These are phyloP conservation scores for Macropodus opercularis DNA, from an alignment of 2,797 vertebrate species.

Conservation along the genomic window DNA sequence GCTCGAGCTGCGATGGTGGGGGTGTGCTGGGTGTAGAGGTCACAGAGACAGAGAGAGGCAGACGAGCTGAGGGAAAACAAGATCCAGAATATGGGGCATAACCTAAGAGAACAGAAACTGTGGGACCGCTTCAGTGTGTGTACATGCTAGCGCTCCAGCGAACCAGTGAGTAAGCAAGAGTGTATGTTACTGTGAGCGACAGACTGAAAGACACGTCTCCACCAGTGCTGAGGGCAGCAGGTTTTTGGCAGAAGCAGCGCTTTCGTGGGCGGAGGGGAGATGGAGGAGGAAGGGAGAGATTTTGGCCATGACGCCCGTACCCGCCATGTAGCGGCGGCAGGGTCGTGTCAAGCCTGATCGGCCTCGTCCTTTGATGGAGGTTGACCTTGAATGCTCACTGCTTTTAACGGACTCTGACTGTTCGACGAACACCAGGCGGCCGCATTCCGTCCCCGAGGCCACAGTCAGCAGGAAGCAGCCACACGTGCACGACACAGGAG, in stretches of 20 bases:
- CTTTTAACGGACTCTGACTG: conserved; percentile 46
- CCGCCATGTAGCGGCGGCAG: conserved; percentile 40
- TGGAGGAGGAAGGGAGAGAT: background rate
- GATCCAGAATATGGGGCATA: conserved; percentile 9
- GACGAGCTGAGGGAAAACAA: conserved; percentile 4
- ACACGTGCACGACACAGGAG: conserved; percentile 18
- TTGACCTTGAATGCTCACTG: conserved; percentile 58
- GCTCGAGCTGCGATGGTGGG: conserved; percentile 12
- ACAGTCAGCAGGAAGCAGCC: conserved; percentile 15
- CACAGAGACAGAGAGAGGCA: conserved; percentile 19
- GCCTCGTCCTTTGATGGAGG: conserved; percentile 49
- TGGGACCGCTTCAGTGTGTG: conserved; percentile 1
- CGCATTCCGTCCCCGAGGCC: conserved; percentile 32
- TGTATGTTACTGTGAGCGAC: conserved; percentile 40
- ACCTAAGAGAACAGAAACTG: conserved; percentile 12
- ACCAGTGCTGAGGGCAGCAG: conserved; percentile 59
- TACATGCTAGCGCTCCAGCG: conserved; percentile 8
- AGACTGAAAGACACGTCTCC: conserved; percentile 45
- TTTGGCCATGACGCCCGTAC: conserved; percentile 24
- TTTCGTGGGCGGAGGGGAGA: conserved; percentile 27
- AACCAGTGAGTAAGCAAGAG: conserved; percentile 50
- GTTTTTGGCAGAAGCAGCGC: conserved; percentile 59
- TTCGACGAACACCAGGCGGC: conserved; percentile 15
- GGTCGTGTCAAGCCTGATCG: conserved; percentile 48
- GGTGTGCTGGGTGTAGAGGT: conserved; percentile 29